These are phyloP conservation scores for Falco cherrug DNA, from an alignment of 2,797 vertebrate species.

Conservation along the genomic window DNA sequence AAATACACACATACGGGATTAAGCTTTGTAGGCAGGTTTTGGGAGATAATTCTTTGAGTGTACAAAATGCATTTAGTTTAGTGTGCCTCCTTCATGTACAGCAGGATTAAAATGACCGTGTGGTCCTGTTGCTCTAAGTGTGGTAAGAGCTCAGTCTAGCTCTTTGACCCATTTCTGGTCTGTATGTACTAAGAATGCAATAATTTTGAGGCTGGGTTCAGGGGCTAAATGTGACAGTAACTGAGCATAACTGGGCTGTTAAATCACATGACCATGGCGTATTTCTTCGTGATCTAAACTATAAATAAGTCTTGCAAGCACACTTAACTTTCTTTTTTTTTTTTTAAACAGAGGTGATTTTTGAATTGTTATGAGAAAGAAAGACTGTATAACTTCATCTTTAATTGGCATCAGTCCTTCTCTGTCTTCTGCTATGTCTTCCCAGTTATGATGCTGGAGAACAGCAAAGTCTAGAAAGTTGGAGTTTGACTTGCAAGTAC, in stretches of 20 bases:
- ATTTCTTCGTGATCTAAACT: neutral
- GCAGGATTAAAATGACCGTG: fast-evolving
- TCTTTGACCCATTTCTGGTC: neutral
- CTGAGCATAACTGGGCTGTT: neutral
- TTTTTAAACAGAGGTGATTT: neutral
- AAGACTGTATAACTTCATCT: neutral
- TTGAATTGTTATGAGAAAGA: neutral
- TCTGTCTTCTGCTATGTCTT: neutral
- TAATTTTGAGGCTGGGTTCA: neutral
- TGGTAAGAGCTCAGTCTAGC: fast-evolving
- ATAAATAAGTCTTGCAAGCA: neutral
- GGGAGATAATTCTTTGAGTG: neutral
- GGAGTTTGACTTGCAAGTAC: neutral
- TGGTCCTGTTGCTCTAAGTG: neutral
- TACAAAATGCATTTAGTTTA: neutral
- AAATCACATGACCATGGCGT: neutral
- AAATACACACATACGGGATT: fast-evolving
- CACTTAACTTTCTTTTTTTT: neutral
- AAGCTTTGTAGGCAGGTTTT: neutral
- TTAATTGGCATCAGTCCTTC: neutral
- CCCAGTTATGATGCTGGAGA: neutral
- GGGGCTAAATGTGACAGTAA: neutral
- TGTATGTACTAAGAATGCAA: fast-evolving
- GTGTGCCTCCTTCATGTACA: fast-evolving
- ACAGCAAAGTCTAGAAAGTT: neutral